A percentile compares a stretch with the other conserved stretches of the same genome.
These are phyloP conservation scores for Catostylus mosaicus DNA, from an alignment of 30 jellyfish, hydroid and myxozoan genomes.

Conservation along the genomic window DNA sequence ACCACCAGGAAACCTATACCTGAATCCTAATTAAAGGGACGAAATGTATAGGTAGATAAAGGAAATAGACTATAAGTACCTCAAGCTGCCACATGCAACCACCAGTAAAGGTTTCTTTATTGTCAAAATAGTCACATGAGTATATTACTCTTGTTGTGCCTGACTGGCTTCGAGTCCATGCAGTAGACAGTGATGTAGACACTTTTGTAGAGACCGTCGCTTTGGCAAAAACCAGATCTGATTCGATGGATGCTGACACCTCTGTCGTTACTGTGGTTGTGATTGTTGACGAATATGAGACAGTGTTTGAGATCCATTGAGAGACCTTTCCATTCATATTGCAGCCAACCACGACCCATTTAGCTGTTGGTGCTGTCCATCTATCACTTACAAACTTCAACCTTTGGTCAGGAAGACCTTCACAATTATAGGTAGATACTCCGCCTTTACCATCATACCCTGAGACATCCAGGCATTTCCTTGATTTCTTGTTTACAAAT, in stretches of 20 bases:
- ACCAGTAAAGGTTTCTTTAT: background rate
- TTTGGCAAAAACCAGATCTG: slow-evolving; percentile 4
- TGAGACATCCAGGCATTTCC: slow-evolving; percentile 14
- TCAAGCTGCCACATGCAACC: slow-evolving; percentile 54
- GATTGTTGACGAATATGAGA: slow-evolving; percentile 18
- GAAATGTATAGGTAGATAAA: too few relatives aligned
- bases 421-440: slow-evolving; percentile 11
- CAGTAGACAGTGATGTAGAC: slow-evolving; percentile 10
- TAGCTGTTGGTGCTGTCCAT: slow-evolving; percentile 53
- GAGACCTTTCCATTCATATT: slow-evolving; percentile 51
- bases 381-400: slow-evolving; percentile 32
- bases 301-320: slow-evolving; percentile 39
- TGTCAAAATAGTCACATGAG: slow-evolving; percentile 15
- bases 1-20: too few relatives aligned
- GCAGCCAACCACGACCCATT: slow-evolving; percentile 60
- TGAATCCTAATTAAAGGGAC: too few relatives aligned
- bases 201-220: slow-evolving; percentile 15
- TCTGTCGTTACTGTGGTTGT: slow-evolving; percentile 18
- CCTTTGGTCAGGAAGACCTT: slow-evolving; percentile 62
- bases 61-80: too few relatives aligned
- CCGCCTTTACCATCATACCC: slow-evolving; percentile 32
- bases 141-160: background rate
- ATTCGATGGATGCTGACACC: slow-evolving; percentile 19
- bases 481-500: slow-evolving; percentile 34
- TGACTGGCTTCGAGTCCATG: slow-evolving; percentile 18